Conservation (phyloP, 2,888 invertebrate genomes). For the Dasysyrphus albostriatus region DNA sequence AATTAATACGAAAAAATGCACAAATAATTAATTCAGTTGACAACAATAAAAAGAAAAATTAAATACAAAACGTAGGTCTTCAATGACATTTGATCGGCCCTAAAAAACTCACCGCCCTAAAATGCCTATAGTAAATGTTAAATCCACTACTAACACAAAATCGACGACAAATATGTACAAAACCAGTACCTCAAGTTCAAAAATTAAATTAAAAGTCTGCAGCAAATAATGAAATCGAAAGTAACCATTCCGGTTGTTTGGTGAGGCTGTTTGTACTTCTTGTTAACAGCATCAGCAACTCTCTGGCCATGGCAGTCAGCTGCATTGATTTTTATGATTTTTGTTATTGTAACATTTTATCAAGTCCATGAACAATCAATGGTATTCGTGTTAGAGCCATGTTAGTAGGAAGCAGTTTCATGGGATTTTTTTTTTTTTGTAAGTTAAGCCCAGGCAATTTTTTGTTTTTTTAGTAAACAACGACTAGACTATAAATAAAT, state of each 20-base stretch:
- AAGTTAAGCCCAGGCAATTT: not conserved
- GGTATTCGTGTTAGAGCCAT: slow-evolving; percentile 10
- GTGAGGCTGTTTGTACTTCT: slow-evolving; percentile 18
- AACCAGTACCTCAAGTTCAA: slow-evolving; percentile 51
- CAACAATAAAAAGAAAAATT: too few species aligned
- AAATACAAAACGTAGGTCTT: too few species aligned
- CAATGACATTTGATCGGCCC: not conserved
- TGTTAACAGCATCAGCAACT: not conserved
- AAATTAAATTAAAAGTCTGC: slow-evolving; percentile 49
- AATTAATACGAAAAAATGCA: too few species aligned
- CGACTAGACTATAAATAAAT: not conserved
- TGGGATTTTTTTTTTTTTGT: not conserved
- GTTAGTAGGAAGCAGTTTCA: slow-evolving; percentile 31
- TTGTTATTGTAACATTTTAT: slow-evolving; percentile 9
- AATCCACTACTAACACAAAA: not conserved
- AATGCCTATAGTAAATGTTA: too few species aligned
- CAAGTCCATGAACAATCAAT: slow-evolving; percentile 26
- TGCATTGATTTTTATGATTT: slow-evolving; percentile 21
- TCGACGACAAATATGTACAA: not conserved
- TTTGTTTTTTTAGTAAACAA: not conserved
- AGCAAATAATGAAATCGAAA: slow-evolving; percentile 44
- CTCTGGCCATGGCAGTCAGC: slow-evolving; percentile 34
- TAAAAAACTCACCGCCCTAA: not conserved
- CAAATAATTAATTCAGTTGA: too few species aligned
- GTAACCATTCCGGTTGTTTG: slow-evolving; percentile 41